Base-by-base conservation (phyloP, 2,113 vertebrate genomes). In the Serilophus lunatus region DNA sequence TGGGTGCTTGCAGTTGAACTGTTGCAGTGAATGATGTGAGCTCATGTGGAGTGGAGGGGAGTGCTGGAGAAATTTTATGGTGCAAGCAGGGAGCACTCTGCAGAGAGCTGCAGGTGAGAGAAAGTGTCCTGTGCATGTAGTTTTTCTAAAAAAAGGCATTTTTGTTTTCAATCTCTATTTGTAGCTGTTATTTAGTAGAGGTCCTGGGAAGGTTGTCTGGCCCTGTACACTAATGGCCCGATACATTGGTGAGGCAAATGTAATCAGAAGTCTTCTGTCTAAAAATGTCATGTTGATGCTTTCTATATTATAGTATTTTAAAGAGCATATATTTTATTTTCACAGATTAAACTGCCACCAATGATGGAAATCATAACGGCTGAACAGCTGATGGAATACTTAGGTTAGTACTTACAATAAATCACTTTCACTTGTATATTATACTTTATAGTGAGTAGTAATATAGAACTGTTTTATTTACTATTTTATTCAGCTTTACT, bases 321-420 rank as follows among this genome's bases (percentile, higher is more conserved):
- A 90, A 80, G 57, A 42, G 7, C 72, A 54, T 59, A 33, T 96
- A 24, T 96, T 97, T 91, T 90, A 86, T 82, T 98, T 96, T 96
- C 96, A 69, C 98, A 99, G 99, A 98, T 99, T 84, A 99, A 99
- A 97, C 98, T 99, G 95, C 99, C 99, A 45, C 99, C 99, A 15
- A 99, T 99, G 99, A 99, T 99, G 98, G 99, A 99, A 98, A 99
- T 99, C 88, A 99, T 99, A 97, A 99, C 99, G 5, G 99, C 99
- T 63, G 99, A 99, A 95, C 99, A 99, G 86, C 98, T 99, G 96
- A 99, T 99, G 99, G 99, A 99, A 93, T 99, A 99, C 98, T 98
- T 99, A 74, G 99, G 99, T 99, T 95, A 98, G 99, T 98, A 84
- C 92, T 88, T 65, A 83, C 8, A 90, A 59, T 78, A 57, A 56